A percentile compares a stretch with the other conserved stretches of the same genome.
Conservation (phyloP, 2,797 vertebrate species). For the Neomorphus geoffroyi region DNA sequence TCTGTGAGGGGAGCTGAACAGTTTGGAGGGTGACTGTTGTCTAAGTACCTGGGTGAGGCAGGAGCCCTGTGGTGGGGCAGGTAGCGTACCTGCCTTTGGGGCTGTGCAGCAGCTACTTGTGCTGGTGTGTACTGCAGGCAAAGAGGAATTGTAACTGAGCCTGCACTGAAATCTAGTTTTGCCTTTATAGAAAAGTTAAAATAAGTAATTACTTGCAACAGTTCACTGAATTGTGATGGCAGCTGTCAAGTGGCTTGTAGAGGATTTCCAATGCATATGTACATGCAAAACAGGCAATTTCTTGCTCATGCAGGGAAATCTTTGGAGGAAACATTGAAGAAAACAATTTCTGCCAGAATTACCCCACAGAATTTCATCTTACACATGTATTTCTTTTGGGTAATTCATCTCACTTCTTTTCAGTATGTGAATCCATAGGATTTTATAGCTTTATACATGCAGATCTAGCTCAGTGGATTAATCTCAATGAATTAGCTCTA, state of each 20-base stretch:
- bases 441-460: neutral
- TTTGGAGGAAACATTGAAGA: neutral
- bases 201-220: neutral
- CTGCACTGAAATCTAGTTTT: neutral
- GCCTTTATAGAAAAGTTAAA: neutral
- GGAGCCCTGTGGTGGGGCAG: neutral
- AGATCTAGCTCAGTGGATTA: neutral
- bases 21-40: rapidly evolving
- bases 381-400: neutral
- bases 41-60: neutral
- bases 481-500: neutral
- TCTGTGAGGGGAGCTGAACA: neutral
- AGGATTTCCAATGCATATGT: neutral
- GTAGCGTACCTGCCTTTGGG: rapidly evolving
- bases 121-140: neutral
- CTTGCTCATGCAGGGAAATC: neutral
- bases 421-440: neutral
- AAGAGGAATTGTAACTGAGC: neutral
- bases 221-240: neutral
- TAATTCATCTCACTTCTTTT: slow-evolving; percentile 5
- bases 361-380: slow-evolving; percentile 1
- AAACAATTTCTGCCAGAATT: slow-evolving; percentile 3
- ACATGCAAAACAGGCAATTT: neutral
- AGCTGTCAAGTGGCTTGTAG: neutral
- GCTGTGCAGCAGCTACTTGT: neutral